Conservation (phyloP, 1,140 invertebrate species). For the Andricus grossulariae region DNA sequence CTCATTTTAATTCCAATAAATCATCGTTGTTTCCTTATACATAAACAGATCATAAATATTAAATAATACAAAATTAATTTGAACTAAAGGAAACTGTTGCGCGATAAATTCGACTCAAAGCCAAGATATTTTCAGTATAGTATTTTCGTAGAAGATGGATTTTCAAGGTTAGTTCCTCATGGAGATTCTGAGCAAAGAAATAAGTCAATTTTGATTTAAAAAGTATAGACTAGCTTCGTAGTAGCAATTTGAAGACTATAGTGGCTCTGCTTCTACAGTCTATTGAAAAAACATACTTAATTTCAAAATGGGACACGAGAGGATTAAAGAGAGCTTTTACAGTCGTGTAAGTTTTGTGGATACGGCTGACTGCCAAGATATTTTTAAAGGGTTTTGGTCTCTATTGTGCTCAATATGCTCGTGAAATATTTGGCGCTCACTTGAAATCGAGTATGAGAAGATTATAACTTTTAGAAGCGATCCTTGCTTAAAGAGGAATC, state of each 20-base stretch:
- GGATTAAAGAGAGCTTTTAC: neutral
- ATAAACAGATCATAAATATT: too few relatives aligned
- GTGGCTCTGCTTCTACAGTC: too few relatives aligned
- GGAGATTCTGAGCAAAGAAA: neutral
- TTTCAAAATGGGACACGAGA: neutral
- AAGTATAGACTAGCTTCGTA: too few relatives aligned
- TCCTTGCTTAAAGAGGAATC: too few relatives aligned
- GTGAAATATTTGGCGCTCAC: neutral
- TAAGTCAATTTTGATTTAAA: neutral
- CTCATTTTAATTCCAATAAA: too few relatives aligned
- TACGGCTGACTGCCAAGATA: constrained; percentile 17
- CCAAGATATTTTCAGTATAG: constrained; percentile 59
- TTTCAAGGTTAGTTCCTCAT: constrained; percentile 31
- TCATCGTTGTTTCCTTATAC: too few relatives aligned
- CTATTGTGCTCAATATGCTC: neutral
- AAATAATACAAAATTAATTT: constrained; percentile 40
- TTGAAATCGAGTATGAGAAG: neutral
- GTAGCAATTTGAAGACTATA: neutral
- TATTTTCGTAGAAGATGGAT: neutral
- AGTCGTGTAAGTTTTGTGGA: neutral
- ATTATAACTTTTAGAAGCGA: neutral
- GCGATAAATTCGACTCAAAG: constrained; percentile 40
- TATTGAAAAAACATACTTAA: constrained; percentile 28
- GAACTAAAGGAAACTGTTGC: constrained; percentile 41
- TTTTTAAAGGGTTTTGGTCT: neutral